Conservation (phyloP, 1,140 invertebrate genomes). For the Cryptotermes secundus region DNA sequence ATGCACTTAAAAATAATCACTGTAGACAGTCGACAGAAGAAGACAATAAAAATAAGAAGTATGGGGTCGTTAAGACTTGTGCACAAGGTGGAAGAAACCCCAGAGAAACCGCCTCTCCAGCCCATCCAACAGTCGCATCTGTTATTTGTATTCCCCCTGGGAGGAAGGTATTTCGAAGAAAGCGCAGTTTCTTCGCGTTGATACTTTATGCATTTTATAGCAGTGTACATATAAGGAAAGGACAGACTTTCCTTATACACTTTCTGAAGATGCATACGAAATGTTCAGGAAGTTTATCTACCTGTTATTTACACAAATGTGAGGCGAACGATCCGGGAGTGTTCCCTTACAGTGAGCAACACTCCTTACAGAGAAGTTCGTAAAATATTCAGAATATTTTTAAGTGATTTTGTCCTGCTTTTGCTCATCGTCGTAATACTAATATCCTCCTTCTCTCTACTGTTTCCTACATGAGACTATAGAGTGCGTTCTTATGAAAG, state of each 20-base stretch:
- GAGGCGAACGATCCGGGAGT: background rate
- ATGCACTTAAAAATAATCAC: slow-evolving; percentile 18
- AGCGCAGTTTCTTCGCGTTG: background rate
- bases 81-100: background rate
- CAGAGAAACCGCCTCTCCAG: background rate
- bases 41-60: background rate
- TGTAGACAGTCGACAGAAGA: background rate
- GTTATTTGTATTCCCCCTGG: background rate
- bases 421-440: no score
- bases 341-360: background rate
- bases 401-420: background rate
- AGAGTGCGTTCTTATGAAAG: no score
- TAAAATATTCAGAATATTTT: slow-evolving; percentile 19
- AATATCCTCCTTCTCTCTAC: no score
- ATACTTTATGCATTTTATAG: slow-evolving; percentile 20
- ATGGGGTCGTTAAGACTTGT: background rate
- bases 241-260: background rate
- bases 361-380: background rate
- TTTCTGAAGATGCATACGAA: background rate
- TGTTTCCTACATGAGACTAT: no score
- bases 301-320: background rate
- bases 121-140: background rate
- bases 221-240: background rate
- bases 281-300: background rate
- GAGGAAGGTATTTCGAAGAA: background rate